phyloP scores from a whole-genome alignment of 2,113 vertebrate species.

The Bucco capensis region DNA sequence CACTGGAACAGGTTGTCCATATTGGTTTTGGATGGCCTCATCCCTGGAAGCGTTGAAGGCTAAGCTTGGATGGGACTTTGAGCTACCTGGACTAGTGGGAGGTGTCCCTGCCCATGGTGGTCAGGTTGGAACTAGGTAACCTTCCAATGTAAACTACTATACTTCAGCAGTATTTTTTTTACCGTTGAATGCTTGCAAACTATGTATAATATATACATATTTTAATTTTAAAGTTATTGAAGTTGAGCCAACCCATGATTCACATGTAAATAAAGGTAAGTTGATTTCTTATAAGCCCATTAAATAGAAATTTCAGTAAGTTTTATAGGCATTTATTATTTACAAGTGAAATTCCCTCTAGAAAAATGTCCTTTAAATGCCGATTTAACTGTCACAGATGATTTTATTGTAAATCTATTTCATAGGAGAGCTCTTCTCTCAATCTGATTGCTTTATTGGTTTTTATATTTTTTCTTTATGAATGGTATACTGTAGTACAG shows the following conservation, averaged over 20 bases:
- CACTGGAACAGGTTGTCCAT: background rate
- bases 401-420: background rate
- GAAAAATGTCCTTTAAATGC: background rate
- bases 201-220: background rate
- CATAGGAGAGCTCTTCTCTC: background rate
- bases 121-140: fast-evolving
- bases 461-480: background rate
- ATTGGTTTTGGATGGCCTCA: fast-evolving
- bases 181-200: background rate
- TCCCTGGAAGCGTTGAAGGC: background rate
- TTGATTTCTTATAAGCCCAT: background rate
- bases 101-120: background rate
- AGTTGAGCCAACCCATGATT: constrained; percentile 67
- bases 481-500: background rate
- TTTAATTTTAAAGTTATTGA: constrained; percentile 41
- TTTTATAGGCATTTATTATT: background rate
- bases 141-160: background rate
- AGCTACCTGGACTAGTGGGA: background rate
- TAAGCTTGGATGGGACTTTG: background rate
- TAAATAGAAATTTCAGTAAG: background rate
- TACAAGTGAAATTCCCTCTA: background rate
- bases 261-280: constrained; percentile 65
- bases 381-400: background rate
- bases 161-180: background rate
- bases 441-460: background rate